phyloP scores from a whole-genome alignment of 2,113 vertebrate species.

The Proterorhinus semilunaris region DNA sequence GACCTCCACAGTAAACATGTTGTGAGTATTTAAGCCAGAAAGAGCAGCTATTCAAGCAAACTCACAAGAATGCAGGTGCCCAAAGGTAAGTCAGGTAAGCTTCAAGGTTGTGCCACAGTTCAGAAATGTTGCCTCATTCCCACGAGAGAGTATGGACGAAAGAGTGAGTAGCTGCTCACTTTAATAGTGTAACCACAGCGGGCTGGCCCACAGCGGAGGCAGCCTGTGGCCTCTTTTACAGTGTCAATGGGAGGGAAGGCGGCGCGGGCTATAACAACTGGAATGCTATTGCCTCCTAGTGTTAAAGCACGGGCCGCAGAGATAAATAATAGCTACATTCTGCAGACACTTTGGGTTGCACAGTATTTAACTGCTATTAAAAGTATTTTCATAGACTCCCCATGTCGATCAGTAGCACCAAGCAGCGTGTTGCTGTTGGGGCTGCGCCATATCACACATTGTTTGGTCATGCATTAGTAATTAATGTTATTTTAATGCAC shows the following conservation, averaged over 20 bases:
- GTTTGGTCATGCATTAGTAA: too few relatives aligned
- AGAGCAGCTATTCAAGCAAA: conserved; percentile 7
- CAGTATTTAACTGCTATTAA: neutral
- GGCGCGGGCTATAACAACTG: conserved; percentile 1
- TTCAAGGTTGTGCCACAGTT: conserved; percentile 14
- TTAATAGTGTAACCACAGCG: conserved; percentile 48
- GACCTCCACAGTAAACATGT: neutral
- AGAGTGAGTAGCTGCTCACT: conserved; percentile 29
- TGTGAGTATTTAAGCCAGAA: conserved; percentile 9
- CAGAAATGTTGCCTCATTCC: conserved; percentile 53
- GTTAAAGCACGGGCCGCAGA: conserved; percentile 2
- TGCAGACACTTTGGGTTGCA: neutral
- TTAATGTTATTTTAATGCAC: too few relatives aligned
- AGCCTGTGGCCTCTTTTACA: conserved; percentile 3
- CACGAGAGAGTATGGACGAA: conserved; percentile 25
- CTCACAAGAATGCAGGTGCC: conserved; percentile 36
- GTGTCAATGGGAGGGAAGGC: neutral
- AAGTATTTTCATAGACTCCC: neutral
- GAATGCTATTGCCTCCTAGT: conserved; percentile 10
- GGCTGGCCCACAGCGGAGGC: conserved; percentile 17
- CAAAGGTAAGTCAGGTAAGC: conserved; percentile 13
- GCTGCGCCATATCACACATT: neutral
- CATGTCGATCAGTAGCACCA: neutral
- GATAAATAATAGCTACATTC: neutral
- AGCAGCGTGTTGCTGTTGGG: neutral